Evolutionary conservation across 2,888 invertebrate species (phyloP), one percentile per base, ranked within the genome.

Genomic region (Agonopterix alstromeriana): DNA sequence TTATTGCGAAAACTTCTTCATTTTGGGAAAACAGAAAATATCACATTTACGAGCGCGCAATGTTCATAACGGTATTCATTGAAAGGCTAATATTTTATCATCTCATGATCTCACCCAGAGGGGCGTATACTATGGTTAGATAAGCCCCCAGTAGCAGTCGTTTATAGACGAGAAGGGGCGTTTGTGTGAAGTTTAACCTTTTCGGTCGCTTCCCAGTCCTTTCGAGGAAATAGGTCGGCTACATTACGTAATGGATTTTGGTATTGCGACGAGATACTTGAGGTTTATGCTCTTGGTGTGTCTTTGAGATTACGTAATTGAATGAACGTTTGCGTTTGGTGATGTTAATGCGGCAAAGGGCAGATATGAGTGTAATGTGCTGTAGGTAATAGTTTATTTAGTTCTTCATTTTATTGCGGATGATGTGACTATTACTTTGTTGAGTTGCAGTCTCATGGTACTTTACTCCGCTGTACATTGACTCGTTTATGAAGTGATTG

Each of bases 131-230:
- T 54, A 55, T 53, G 50, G 51, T 53, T 58, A 66, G 67, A 64
- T 67, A 69, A 68, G 62, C 62, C 49, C 46, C 48, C 42, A 41
- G 45, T 12, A 42, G 38, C 43, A 53, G 38, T 11, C 42, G 46
- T 51, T 47, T 41, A 48, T 50, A 10, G 47, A 54, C 53, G 61
- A 57, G 57, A 56, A 64, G 54, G 56, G 60, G 63, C 63, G 61
- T 65, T 70, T 69, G 63, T 57, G 70, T 66, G 67, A 65, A 70
- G 70, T 69, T 76, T 72, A 72, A 77, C 75, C 78, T 77, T 76
- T 64, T 57, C 58, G 64, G 60, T 58, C 53, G 53, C 53, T 56
- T 43, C 57, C 56, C 56, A 60, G 57, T 55, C 61, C 56, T 61
- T 55, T 50, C 51, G 43, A 46, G 40, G 56, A 71, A 74, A 67